Evolutionary conservation across 2,797 vertebrate genomes (phyloP).

Genomic region (Rhabdophis nuchalis): DNA sequence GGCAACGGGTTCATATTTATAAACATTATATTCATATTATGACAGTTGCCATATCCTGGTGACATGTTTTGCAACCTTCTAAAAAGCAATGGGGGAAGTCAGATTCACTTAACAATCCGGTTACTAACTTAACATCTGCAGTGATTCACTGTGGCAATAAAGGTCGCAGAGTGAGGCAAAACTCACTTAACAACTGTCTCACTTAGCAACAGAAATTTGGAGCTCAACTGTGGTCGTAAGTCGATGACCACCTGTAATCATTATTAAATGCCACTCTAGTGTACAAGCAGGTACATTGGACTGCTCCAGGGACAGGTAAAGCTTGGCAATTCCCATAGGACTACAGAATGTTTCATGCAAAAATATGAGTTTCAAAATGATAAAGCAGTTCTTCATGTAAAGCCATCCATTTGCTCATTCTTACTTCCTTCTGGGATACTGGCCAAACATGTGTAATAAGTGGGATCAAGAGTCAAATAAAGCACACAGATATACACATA

Average conservation of each 20-base stretch:
- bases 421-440: conserved; percentile 12
- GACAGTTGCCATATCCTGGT: not conserved
- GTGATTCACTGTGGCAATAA: not conserved
- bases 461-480: not conserved
- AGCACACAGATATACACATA: not conserved
- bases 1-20: not conserved
- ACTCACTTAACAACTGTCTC: not conserved
- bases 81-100: not conserved
- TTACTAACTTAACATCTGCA: not conserved
- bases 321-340: not conserved
- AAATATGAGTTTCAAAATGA: not conserved
- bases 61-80: not conserved
- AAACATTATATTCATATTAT: too few relatives aligned
- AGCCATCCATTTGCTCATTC: not conserved
- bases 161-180: not conserved
- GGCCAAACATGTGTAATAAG: not conserved
- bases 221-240: not conserved
- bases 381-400: not conserved
- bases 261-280: not conserved
- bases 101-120: not conserved
- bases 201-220: not conserved
- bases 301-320: not conserved
- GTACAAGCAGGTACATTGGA: not conserved
- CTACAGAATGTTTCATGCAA: not conserved
- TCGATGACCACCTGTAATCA: not conserved